Evolutionary conservation across 2,888 invertebrate species (phyloP).

Genomic region (Pseudococcus viburni): DNA sequence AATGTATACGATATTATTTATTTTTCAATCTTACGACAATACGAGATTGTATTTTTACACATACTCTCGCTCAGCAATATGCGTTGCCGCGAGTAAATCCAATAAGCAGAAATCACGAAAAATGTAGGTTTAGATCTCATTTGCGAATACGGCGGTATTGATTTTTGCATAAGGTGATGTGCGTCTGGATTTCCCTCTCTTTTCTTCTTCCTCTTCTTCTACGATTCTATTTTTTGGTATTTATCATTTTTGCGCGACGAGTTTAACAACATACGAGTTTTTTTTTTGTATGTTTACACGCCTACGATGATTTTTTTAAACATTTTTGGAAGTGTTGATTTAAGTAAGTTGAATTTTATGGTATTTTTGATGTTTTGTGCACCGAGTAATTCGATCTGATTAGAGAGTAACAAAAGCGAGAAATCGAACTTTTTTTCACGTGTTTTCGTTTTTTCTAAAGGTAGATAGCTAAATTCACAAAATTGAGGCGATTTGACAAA

Average conservation of each 20-base stretch:
- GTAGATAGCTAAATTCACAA: not conserved
- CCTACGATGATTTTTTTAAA: conserved; percentile 7
- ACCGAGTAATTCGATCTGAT: not conserved
- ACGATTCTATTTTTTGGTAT: not conserved
- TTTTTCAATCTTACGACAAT: conserved; percentile 42
- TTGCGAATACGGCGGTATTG: not conserved
- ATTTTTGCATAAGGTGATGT: not conserved
- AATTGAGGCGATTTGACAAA: too few species aligned
- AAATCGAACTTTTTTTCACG: not conserved
- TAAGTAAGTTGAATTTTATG: conserved; percentile 47
- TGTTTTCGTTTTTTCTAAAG: too few species aligned
- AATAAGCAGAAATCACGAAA: conserved; percentile 33
- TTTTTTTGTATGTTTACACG: conserved; percentile 26
- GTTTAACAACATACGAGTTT: not conserved
- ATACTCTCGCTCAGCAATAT: conserved; percentile 7
- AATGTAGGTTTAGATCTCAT: conserved; percentile 23
- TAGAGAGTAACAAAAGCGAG: not conserved
- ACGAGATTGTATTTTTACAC: conserved; percentile 36
- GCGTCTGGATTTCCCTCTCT: not conserved
- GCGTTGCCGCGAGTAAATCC: not conserved
- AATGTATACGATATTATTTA: conserved; percentile 41
- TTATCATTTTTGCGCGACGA: not conserved
- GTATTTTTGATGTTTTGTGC: conserved; percentile 52
- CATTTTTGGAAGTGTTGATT: conserved; percentile 36
- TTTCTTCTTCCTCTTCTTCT: not conserved